A percentile compares a stretch with the other conserved stretches of the same genome.
Conservation (phyloP, 2,888 invertebrate genomes). For the Mystacides longicornis region DNA sequence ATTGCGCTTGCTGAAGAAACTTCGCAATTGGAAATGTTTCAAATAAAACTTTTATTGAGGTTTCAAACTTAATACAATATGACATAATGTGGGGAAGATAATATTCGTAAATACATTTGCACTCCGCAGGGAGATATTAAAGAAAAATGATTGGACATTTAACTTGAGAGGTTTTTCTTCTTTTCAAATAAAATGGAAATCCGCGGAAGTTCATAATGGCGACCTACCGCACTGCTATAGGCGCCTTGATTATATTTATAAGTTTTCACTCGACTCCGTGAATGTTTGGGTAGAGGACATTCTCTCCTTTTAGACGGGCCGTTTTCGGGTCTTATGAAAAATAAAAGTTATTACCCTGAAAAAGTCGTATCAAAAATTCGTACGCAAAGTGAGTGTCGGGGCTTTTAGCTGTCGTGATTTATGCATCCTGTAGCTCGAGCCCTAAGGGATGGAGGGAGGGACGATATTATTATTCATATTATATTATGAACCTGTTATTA, state of each 20-base stretch:
- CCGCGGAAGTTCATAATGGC: not conserved
- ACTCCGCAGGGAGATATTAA: no score
- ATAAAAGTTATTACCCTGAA: constrained; percentile 21
- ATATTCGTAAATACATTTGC: no score
- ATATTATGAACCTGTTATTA: no score
- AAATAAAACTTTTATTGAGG: no score
- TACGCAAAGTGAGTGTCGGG: constrained; percentile 18
- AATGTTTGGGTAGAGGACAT: not conserved
- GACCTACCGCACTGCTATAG: not conserved
- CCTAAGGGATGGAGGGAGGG: not conserved
- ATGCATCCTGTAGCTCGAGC: constrained; percentile 12
- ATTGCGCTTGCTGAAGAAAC: no score
- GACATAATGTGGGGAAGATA: no score
- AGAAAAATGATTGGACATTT: no score
- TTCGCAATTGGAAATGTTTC: no score
- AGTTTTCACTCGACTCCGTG: not conserved
- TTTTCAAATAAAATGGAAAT: not conserved
- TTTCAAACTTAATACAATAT: no score
- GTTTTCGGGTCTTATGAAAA: constrained; percentile 14
- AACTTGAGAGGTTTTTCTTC: not conserved
- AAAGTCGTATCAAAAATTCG: constrained; percentile 21
- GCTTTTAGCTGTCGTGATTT: constrained; percentile 22
- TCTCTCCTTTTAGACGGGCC: constrained; percentile 10
- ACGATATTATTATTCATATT: not conserved
- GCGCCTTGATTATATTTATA: not conserved